Evolutionary conservation across 2,888 invertebrate genomes (phyloP), one percentile per base, ranked within the genome.

Genomic region (Tholera decimalis): DNA sequence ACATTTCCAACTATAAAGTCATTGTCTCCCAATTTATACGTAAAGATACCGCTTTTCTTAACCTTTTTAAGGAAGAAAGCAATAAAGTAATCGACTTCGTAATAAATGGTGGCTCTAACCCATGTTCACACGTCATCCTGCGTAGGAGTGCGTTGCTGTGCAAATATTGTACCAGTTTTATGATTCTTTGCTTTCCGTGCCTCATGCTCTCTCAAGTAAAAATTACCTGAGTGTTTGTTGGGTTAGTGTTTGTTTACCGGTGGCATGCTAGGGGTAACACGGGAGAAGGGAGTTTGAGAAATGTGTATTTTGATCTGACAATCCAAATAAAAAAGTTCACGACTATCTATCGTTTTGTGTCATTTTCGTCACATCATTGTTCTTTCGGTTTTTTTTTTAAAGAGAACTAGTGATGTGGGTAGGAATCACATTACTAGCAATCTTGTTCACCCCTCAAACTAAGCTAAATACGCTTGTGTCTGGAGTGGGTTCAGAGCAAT

Each of bases 111-210:
- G 49, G 33, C 72, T 26, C 43, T 28, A 63, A 55, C 15, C 43
- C 28, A 5, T 26, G 60, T 77, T 57, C 59, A 64, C 73, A 64
- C 49, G 47, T 57, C 22, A 20, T n/a, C 39, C 8, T 28, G 65
- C 72, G 77, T 75, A 53, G 59, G 77, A 22, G 65, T 47, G 28
- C 3, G 28, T 56, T 15, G 43, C 22, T 61, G 56, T 43, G 68
- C 78, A 73, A 73, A 77, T 69, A 78, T 77, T 61, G 8, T 59
- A 33, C 60, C 30, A 28, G 54, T 51, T 76, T 77, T 68, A 77
- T 66, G 73, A 51, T 61, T 65, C 24, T 73, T 65, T 56, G 39
- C 55, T 46, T 33, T 55, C 20, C 26, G 69, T 24, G 33, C 28
- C n/a, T 26, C 26, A 65, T 35, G 35, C 28, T 30, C 47, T 70